A percentile compares a stretch with the other conserved stretches of the same genome.
phyloP scores from a whole-genome alignment of 2,113 vertebrate species.

The Fulica atra region DNA sequence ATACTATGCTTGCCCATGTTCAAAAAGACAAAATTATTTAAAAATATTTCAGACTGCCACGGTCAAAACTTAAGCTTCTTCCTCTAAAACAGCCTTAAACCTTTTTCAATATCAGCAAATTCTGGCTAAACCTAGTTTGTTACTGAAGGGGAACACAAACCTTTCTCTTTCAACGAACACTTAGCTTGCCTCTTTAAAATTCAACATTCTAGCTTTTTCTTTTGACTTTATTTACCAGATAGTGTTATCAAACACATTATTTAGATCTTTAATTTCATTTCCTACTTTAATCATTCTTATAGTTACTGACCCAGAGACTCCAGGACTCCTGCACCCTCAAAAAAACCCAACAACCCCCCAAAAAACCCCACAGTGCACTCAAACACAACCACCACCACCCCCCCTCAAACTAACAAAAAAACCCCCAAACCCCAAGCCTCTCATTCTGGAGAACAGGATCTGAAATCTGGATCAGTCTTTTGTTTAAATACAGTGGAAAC shows the following conservation, averaged over 20 bases:
- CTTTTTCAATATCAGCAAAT: neutral
- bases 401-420: too few species aligned
- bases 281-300: neutral
- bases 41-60: neutral
- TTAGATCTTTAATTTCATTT: neutral
- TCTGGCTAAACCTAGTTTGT: neutral
- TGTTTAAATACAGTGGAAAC: neutral
- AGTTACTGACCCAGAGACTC: neutral
- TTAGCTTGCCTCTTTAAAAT: neutral
- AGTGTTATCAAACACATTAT: neutral
- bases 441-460: neutral
- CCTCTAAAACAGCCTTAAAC: neutral
- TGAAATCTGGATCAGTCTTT: neutral
- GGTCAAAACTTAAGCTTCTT: neutral
- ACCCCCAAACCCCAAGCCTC: neutral
- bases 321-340: neutral
- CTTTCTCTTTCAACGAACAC: neutral
- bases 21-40: neutral
- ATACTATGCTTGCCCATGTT: neutral
- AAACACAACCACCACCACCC: too few species aligned
- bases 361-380: too few species aligned
- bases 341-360: accelerated
- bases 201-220: neutral
- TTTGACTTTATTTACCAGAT: neutral
- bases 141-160: neutral